Evolutionary conservation across 2,797 vertebrate species (phyloP).

Genomic region (Botia almorhae): DNA sequence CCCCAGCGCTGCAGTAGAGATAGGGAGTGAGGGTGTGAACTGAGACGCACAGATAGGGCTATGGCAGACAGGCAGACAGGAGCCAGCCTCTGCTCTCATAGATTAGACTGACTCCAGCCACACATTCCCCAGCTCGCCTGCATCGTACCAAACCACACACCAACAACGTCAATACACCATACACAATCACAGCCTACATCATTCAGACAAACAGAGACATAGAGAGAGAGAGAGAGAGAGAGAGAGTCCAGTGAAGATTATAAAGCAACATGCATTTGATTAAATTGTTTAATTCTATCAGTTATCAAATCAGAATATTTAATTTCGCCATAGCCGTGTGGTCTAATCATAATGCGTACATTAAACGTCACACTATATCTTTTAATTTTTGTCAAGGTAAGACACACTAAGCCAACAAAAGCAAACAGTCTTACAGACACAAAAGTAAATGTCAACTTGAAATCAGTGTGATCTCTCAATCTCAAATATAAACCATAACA

Average conservation of each 20-base stretch:
- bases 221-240: not conserved
- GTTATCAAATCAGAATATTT: not conserved
- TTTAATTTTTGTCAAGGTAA: not conserved
- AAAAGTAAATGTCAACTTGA: constrained; percentile 7
- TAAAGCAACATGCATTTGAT: not conserved
- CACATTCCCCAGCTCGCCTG: constrained; percentile 82
- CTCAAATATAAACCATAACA: constrained; percentile 24
- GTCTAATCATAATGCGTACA: constrained; percentile 1
- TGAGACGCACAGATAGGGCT: constrained; percentile 87
- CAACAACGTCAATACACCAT: constrained; percentile 23
- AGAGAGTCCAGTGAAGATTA: not conserved
- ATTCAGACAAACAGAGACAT: not conserved
- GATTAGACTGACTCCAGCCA: constrained; percentile 86
- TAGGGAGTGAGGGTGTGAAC: constrained; percentile 88
- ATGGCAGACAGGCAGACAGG: constrained; percentile 88
- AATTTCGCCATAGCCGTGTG: not conserved
- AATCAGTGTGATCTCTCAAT: constrained; percentile 28
- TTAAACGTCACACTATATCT: not conserved
- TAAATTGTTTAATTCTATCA: not conserved
- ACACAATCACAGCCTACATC: constrained; percentile 19
- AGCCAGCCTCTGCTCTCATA: constrained; percentile 84
- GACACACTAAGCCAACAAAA: constrained; percentile 10
- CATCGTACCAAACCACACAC: constrained; percentile 55
- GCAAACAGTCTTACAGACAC: constrained; percentile 28
- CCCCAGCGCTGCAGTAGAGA: constrained; percentile 76